A percentile compares a stretch with the other conserved stretches of the same genome.
These are phyloP conservation scores for Tetramorium parvispinum DNA, from an alignment of 1,140 invertebrate species.

Conservation along the genomic window DNA sequence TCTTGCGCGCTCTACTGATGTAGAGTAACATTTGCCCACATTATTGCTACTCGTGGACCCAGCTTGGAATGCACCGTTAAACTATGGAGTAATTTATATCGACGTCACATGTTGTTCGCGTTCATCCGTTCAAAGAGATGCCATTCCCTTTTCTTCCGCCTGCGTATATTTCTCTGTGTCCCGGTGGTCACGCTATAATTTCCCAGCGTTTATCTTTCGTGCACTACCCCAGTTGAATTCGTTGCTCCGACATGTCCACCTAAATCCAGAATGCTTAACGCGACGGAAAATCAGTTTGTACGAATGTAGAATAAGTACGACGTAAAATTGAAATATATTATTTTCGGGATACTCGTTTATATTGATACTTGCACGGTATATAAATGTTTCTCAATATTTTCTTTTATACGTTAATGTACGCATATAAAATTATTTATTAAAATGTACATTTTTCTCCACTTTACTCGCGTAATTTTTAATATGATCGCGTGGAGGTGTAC, in stretches of 20 bases:
- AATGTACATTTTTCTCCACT: not conserved
- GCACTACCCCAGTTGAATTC: not conserved
- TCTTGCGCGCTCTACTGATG: not conserved
- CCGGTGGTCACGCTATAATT: constrained; percentile 22
- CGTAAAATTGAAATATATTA: not conserved
- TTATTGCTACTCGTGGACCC: constrained; percentile 17
- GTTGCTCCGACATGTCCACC: not conserved
- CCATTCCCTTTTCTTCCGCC: not conserved
- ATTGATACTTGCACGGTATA: not conserved
- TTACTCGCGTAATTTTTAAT: too few relatives aligned
- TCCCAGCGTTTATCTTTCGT: constrained; percentile 21
- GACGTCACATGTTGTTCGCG: not conserved
- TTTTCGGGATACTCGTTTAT: not conserved
- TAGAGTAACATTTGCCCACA: constrained; percentile 26
- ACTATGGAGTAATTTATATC: constrained; percentile 48
- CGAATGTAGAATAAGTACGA: not conserved
- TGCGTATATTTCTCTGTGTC: constrained; percentile 4
- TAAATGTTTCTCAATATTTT: not conserved
- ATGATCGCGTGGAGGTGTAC: too few relatives aligned
- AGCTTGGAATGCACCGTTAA: constrained; percentile 26
- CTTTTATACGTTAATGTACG: not conserved
- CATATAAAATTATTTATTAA: not conserved
- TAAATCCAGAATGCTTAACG: constrained; percentile 25
- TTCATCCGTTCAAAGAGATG: constrained; percentile 15
- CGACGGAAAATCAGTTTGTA: constrained; percentile 36